Base-by-base conservation (phyloP, 2,888 invertebrate species). In the Diadegma fenestrale region DNA sequence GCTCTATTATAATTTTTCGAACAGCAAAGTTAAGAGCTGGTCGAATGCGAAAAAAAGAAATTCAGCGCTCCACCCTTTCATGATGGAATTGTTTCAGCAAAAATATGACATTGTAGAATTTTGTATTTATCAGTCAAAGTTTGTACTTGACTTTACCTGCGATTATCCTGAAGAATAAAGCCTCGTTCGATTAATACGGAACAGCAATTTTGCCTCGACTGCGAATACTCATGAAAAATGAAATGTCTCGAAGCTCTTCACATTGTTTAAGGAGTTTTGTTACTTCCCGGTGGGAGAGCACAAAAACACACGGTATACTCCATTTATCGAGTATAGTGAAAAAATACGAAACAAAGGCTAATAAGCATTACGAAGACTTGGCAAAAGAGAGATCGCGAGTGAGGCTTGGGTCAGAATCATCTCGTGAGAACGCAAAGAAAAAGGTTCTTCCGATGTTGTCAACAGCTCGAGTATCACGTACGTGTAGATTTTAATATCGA, bases 311-410 rank as follows among this genome's bases (percentile, higher is more conserved):
- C 45, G 7, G 45, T 22, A n/a, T n/a, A 63, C 61, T 45, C 30
- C 19, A 63, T 75, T 75, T 75, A 63, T 30, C 45, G 41, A 19
- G 14, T 33, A 6, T 33, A 43, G 26, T 41, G 68, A 63, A 63
- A n/a, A 41, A 45, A 41, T 19, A 43, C 81, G 75, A 54, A 81
- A 73, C 72, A 80, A 73, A 61, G 77, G 51, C 73, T 73, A 73
- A 77, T 81, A 61, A 63, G 73, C 30, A 84, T 77, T 69, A 75
- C 63, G 78, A 79, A 75, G 69, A 63, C 41, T 43, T 51, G 37
- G 76, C 37, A 33, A 6, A 7, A 33, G 48, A 10, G 37, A n/a
- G n/a, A n/a, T n/a, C n/a, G n/a, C 7, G 17, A 58, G 68, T 30
- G 48, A 63, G 45, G 45, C 22, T 43, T 6, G 3, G 33, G 37